Evolutionary conservation across 1,140 invertebrate species (phyloP), one percentile per base, ranked within the genome.

Genomic region (Zeugodacus cucurbitae): DNA sequence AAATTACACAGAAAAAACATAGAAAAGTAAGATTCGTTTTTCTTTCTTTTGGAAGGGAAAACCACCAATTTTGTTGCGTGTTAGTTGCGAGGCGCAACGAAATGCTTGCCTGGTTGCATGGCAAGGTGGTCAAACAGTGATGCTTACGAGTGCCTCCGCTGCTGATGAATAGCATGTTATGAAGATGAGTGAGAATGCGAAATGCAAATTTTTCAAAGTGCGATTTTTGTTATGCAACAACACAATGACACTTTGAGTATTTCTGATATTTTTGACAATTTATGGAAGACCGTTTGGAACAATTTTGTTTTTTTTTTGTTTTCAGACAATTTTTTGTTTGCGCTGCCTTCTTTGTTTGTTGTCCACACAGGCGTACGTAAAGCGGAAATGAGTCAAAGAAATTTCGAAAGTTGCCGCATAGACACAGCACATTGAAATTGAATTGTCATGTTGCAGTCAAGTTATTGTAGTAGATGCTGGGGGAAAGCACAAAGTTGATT

Each of bases 21-120:
- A 11, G 0, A 32, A 34, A 29, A 70, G 14, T 29, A 32, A 29
- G 3, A 37, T 14, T 20, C 37, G 2, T 44, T 82, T 48, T 48
- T 82, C 20, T 44, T 37, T 62, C 58, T 62, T 37, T 64, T 64
- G 5, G n/a, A n/a, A n/a, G 32, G 11, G 14, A 5, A 34, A 48
- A 37, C 74, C 74, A 82, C 74, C 74, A 82, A 82, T 82, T 82
- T 82, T 82, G 41, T 82, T 82, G 74, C 74, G 74, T 48, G 41
- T 82, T 82, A 41, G 41, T 14, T 54, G 10, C 20, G 22, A 48
- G 37, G 1, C 32, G 3, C 64, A 26, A 44, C 10, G 62, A 34
- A 67, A 17, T 32, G 62, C 0, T 67, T 10, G 26, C 22, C 14
- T 8, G 22, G n/a, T 14, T 34, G 26, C 62, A 32, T 32, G 14